phyloP scores from a whole-genome alignment of 2,888 invertebrate species.

The Apodemia duryi region DNA sequence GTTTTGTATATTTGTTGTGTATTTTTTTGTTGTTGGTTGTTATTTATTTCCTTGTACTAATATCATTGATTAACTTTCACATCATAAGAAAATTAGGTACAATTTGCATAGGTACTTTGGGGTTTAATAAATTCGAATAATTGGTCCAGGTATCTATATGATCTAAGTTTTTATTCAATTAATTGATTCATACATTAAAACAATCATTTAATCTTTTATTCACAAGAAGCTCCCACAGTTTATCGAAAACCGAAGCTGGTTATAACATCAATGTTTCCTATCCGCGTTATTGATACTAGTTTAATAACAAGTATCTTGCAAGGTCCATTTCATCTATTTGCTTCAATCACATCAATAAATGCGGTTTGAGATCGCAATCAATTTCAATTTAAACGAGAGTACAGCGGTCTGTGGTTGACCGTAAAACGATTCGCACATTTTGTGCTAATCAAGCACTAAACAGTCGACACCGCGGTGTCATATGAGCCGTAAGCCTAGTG shows the following conservation, averaged over 20 bases:
- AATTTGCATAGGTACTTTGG: too few relatives aligned
- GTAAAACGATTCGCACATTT: constrained; percentile 66
- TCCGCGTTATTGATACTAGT: neutral
- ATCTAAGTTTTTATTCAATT: too few relatives aligned
- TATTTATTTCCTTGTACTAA: too few relatives aligned
- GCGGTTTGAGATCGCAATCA: constrained; percentile 56
- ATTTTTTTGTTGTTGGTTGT: too few relatives aligned
- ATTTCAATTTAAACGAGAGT: constrained; percentile 54
- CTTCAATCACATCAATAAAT: constrained; percentile 68
- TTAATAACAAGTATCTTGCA: constrained; percentile 45
- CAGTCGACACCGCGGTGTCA: constrained; percentile 36
- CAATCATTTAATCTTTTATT: neutral
- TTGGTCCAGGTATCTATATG: neutral
- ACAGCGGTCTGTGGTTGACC: constrained; percentile 35
- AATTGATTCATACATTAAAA: too few relatives aligned
- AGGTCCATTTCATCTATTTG: constrained; percentile 63
- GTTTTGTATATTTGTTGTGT: too few relatives aligned
- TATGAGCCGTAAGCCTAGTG: constrained; percentile 51
- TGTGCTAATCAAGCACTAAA: constrained; percentile 76
- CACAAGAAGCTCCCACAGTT: constrained; percentile 7
- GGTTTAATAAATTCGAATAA: too few relatives aligned
- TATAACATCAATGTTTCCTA: constrained; percentile 23
- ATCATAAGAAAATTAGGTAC: too few relatives aligned
- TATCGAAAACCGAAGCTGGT: neutral
- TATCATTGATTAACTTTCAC: too few relatives aligned